Evolutionary conservation across 2,797 vertebrate species (phyloP).

Genomic region (Spondyliosoma cantharus): DNA sequence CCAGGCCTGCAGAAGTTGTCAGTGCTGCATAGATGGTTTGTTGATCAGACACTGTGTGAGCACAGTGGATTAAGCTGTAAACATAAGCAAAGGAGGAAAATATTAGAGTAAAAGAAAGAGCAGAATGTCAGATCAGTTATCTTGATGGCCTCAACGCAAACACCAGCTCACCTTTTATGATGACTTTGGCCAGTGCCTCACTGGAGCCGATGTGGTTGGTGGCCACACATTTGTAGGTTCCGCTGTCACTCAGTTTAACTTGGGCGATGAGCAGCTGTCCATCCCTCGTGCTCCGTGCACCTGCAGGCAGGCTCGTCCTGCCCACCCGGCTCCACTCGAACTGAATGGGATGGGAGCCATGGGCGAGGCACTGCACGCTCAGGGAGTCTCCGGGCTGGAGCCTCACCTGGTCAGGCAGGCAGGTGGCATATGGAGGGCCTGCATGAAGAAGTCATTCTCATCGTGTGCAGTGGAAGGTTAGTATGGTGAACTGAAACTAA

Average conservation of each 20-base stretch:
- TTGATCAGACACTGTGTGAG: neutral
- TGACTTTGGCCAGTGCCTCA: slow-evolving; percentile 83
- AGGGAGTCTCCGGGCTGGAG: slow-evolving; percentile 82
- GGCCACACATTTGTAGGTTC: slow-evolving; percentile 91
- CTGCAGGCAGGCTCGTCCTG: slow-evolving; percentile 73
- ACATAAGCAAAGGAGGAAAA: slow-evolving; percentile 10
- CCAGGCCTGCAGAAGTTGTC: slow-evolving; percentile 15
- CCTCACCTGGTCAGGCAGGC: slow-evolving; percentile 81
- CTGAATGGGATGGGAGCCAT: slow-evolving; percentile 89
- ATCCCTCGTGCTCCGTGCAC: slow-evolving; percentile 65
- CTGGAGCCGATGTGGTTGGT: slow-evolving; percentile 89
- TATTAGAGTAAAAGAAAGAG: slow-evolving; percentile 16
- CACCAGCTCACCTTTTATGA: slow-evolving; percentile 86
- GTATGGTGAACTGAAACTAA: too few relatives aligned
- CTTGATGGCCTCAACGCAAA: neutral
- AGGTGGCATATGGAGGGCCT: slow-evolving; percentile 92
- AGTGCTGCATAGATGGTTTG: neutral
- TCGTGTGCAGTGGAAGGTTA: too few relatives aligned
- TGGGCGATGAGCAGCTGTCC: slow-evolving; percentile 83
- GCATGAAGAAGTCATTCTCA: neutral
- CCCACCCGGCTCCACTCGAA: slow-evolving; percentile 87
- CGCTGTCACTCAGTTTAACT: slow-evolving; percentile 73
- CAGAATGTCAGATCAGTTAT: neutral
- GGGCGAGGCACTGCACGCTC: slow-evolving; percentile 91
- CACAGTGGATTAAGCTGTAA: slow-evolving; percentile 64